Evolutionary conservation across 2,888 invertebrate species (phyloP).

Genomic region (Euphydryas editha): DNA sequence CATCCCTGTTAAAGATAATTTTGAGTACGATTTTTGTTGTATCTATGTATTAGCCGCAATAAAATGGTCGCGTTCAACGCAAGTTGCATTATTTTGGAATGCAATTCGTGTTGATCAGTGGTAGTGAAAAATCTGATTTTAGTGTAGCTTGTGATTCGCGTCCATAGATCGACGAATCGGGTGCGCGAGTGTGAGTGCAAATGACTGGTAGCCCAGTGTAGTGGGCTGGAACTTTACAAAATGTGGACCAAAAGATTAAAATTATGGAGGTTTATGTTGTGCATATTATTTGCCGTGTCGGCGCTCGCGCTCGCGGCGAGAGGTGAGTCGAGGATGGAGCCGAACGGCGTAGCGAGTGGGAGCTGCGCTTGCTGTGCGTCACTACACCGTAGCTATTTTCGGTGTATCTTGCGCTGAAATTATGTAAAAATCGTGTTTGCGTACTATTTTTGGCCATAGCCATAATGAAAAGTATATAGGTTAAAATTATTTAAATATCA

Average conservation of each 20-base stretch:
- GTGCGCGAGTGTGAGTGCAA: constrained; percentile 82
- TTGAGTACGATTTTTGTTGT: constrained; percentile 8
- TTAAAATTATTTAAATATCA: constrained; percentile 45
- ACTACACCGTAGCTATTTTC: constrained; percentile 78
- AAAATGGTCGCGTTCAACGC: constrained; percentile 62
- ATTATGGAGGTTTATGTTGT: constrained; percentile 81
- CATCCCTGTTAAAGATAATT: constrained; percentile 1
- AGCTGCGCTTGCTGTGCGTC: constrained; percentile 70
- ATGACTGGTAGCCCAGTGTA: constrained; percentile 78
- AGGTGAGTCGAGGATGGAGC: constrained; percentile 66
- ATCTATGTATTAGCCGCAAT: constrained; percentile 51
- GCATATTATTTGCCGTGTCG: constrained; percentile 73
- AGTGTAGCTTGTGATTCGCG: constrained; percentile 70
- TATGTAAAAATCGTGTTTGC: constrained; percentile 83
- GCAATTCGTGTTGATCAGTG: constrained; percentile 59
- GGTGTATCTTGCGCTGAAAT: constrained; percentile 82
- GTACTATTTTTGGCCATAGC: constrained; percentile 80
- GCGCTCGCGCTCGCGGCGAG: constrained; percentile 72
- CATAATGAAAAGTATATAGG: constrained; percentile 71
- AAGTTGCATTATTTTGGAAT: constrained; percentile 68
- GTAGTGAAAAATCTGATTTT: constrained; percentile 52
- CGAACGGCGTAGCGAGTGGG: constrained; percentile 44
- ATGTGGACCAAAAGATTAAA: constrained; percentile 81
- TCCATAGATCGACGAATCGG: constrained; percentile 74
- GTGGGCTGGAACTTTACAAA: constrained; percentile 74